A percentile compares a stretch with the other conserved stretches of the same genome.
phyloP scores from a whole-genome alignment of 1,140 invertebrate genomes.

The Trinorchestia longiramus region DNA sequence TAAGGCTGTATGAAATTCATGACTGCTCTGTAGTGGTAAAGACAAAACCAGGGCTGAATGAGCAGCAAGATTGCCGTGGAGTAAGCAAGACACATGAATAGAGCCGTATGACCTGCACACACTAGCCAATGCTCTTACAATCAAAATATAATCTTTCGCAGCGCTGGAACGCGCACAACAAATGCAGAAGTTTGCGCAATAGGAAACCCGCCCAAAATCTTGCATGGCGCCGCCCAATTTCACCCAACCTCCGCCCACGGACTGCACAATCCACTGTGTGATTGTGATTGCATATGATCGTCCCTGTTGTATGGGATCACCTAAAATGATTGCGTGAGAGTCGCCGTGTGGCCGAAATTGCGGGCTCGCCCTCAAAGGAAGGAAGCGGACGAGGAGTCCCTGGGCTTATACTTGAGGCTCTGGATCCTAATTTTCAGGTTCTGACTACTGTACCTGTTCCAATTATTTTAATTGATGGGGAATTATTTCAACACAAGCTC shows the following conservation, averaged over 20 bases:
- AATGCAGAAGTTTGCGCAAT: neutral
- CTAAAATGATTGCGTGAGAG: constrained; percentile 25
- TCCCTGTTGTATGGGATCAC: neutral
- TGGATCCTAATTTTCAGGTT: neutral
- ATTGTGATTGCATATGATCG: constrained; percentile 8
- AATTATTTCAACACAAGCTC: constrained; percentile 29
- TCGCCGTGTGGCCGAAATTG: neutral
- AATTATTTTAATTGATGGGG: constrained; percentile 22
- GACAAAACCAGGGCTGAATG: neutral
- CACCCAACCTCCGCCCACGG: neutral
- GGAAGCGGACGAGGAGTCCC: neutral
- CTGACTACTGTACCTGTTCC: neutral
- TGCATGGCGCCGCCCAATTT: neutral
- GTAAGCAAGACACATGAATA: neutral
- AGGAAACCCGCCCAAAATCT: neutral
- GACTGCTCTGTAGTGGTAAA: neutral
- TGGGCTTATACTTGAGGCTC: neutral
- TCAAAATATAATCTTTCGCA: neutral
- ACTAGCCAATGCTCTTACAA: neutral
- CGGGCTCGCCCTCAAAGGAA: constrained; percentile 14
- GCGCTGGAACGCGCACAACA: neutral
- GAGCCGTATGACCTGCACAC: neutral
- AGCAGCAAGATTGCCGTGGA: neutral
- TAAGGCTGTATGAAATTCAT: neutral
- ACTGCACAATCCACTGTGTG: neutral